Base-by-base conservation (phyloP, 2,797 vertebrate species). In the Vireo griseus region DNA sequence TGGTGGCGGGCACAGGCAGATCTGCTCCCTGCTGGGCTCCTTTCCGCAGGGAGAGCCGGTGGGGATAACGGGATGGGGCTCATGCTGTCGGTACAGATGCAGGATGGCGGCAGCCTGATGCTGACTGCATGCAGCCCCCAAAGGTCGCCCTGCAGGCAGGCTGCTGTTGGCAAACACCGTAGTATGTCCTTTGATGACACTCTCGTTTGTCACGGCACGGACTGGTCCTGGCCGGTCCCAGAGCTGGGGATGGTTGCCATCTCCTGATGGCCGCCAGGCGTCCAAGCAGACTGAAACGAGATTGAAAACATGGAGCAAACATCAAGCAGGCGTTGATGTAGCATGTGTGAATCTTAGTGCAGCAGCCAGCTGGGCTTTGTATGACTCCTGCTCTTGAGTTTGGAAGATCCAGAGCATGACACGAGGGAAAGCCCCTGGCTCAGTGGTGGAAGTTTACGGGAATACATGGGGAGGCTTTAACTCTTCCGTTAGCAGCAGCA, bases 151-250 rank as follows among this genome's bases (percentile, higher is more conserved):
- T 0, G 0, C 4, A 7, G 39, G 45, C 5, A 0, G 57, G 83
- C 15, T 29, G 44, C 68, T 68, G 57, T 45, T 80, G 92, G 39
- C 68, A 74, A 80, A 52, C 44, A 3, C 1, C 1, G 39, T 33
- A 77, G 39, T 16, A 2, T 4, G 1, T 62, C 62, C 74, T 54
- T 50, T 0, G 2, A 0, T 78, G 66, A 12, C 39, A 0, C 21
- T 73, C 7, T 45, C 11, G 33, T 51, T 80, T 0, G 5, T 92
- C 90, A 33, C 5, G 8, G 62, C 47, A 35, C 2, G 26, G 55
- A 12, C 68, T 26, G 45, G 52, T 73, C 79, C 39, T 0, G 0
- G 58, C 66, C 0, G 0, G 57, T 66, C 44, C n/a, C 2, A 1
- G 26, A 75, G 84, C 51, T 73, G 55, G 71, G 57, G 77, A 7